Conservation (phyloP, 2,888 invertebrate genomes). For the Drosophila mettleri region DNA sequence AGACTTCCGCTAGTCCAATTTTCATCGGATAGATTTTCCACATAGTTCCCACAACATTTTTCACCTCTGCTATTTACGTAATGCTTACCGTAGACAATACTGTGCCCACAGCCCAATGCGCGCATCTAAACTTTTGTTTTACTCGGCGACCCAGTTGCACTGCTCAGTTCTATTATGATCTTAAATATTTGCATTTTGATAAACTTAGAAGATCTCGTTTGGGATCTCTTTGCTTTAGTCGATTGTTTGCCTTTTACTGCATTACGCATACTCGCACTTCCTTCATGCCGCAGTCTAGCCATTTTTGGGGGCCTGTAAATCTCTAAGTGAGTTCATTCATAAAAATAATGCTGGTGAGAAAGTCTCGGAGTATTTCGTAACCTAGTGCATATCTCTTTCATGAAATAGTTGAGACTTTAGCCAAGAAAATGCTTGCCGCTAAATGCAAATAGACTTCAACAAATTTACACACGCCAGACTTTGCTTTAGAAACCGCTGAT, state of each 20-base stretch:
- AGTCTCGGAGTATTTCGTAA: constrained; percentile 37
- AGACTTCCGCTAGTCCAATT: constrained; percentile 36
- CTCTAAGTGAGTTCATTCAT: constrained; percentile 69
- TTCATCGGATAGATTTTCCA: constrained; percentile 2
- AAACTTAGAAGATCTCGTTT: constrained; percentile 50
- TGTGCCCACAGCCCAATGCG: constrained; percentile 2
- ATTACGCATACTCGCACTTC: constrained; percentile 83
- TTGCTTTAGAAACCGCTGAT: constrained; percentile 48
- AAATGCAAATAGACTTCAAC: constrained; percentile 63
- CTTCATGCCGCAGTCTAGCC: constrained; percentile 25
- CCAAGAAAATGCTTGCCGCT: constrained; percentile 68
- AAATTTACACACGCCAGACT: constrained; percentile 54
- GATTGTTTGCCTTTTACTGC: constrained; percentile 77
- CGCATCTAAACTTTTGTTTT: constrained; percentile 12
- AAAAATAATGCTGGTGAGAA: constrained; percentile 67
- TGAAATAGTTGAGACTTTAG: constrained; percentile 51
- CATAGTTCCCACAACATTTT: constrained; percentile 48
- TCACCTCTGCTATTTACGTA: constrained; percentile 48
- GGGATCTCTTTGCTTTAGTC: constrained; percentile 26
- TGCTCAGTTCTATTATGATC: constrained; percentile 37
- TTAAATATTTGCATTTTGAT: constrained; percentile 66
- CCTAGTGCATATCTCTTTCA: constrained; percentile 32
- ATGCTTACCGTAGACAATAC: constrained; percentile 17
- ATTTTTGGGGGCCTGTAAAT: not conserved
- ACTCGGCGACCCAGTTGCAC: constrained; percentile 65